Conservation (phyloP, 1,140 invertebrate species). For the Bombus ignitus region DNA sequence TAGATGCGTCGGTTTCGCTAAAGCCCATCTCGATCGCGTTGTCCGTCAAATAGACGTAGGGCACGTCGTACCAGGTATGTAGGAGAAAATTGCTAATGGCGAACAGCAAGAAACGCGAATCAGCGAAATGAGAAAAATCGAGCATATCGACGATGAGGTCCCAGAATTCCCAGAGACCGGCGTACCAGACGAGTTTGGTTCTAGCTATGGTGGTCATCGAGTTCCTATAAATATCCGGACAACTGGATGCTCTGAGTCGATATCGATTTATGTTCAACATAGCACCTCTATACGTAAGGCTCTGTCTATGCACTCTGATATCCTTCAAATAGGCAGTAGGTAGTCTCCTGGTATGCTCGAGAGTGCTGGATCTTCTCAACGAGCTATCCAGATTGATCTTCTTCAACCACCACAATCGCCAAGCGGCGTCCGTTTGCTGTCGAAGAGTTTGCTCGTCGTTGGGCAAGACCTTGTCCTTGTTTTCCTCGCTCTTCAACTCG, state of each 20-base stretch:
- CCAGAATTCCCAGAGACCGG: slow-evolving; percentile 90
- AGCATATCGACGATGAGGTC: slow-evolving; percentile 89
- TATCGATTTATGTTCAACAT: slow-evolving; percentile 94
- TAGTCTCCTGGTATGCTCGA: slow-evolving; percentile 80
- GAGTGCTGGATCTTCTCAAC: slow-evolving; percentile 77
- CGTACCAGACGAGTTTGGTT: slow-evolving; percentile 89
- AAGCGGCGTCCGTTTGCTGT: slow-evolving; percentile 80
- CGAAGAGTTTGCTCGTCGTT: slow-evolving; percentile 67
- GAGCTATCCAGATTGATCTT: slow-evolving; percentile 77
- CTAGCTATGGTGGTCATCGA: slow-evolving; percentile 94
- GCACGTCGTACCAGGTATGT: slow-evolving; percentile 94
- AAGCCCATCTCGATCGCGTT: slow-evolving; percentile 89
- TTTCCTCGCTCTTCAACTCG: slow-evolving; percentile 43
- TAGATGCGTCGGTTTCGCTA: slow-evolving; percentile 88
- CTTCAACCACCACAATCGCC: slow-evolving; percentile 84
- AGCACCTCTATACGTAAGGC: slow-evolving; percentile 92
- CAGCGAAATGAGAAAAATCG: slow-evolving; percentile 90
- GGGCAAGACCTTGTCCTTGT: slow-evolving; percentile 19
- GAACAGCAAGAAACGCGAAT: slow-evolving; percentile 90
- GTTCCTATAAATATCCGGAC: slow-evolving; percentile 94
- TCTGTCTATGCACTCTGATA: slow-evolving; percentile 88
- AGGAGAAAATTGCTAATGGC: slow-evolving; percentile 93
- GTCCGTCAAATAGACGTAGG: slow-evolving; percentile 93
- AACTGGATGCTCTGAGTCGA: slow-evolving; percentile 91
- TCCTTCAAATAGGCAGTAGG: slow-evolving; percentile 88